Base-by-base conservation (phyloP, 2,888 invertebrate genomes). In the Calameuta idolon region DNA sequence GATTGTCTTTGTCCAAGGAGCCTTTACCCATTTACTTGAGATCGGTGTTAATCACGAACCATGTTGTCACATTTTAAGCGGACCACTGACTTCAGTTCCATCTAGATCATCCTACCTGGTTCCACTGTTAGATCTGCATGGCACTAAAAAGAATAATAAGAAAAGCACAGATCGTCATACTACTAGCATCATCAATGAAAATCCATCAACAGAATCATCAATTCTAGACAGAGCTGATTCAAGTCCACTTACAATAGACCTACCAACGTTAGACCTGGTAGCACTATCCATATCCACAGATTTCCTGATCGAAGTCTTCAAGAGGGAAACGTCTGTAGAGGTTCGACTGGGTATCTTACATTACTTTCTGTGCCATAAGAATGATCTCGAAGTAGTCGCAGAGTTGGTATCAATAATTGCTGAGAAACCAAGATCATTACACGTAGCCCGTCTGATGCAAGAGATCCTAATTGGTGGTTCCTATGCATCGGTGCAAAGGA, bases 1-100 rank as follows among this genome's bases (percentile, higher is more conserved):
- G 89, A 91, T 97, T 68, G 97, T 98, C 1, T 95, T 96, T 87
- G 95, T 97, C 34, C 97, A 97, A 23, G 96, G 95, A 88, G 93
- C 96, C 40, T 98, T 97, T 92, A 95, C 96, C 0, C 97, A 98
- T 88, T 92, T 98, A 35, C 92, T 98, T 77, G 98, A 98, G 92
- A 95, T 97, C 75, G 96, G 97, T 4, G 92, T 95, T 12, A 94
- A 94, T 86, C 97, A 97, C 91, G 97, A 97, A 89, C 97, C 97
- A 0, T 95, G 95, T 85, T 96, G 96, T 85, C 96, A 97, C 87
- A 94, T 97, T 76, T 94, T 96, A 0, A 93, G 95, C 69, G 89
- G 88, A 31, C 94, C 96, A 0, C 92, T 94, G 1, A 91, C 92
- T 80, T 94, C 94, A 69, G 92, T 93, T 69, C 92, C 92, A n/a